Evolutionary conservation across 92 coral and sea anemone genomes (phyloP).

Genomic region (Metridium senile): DNA sequence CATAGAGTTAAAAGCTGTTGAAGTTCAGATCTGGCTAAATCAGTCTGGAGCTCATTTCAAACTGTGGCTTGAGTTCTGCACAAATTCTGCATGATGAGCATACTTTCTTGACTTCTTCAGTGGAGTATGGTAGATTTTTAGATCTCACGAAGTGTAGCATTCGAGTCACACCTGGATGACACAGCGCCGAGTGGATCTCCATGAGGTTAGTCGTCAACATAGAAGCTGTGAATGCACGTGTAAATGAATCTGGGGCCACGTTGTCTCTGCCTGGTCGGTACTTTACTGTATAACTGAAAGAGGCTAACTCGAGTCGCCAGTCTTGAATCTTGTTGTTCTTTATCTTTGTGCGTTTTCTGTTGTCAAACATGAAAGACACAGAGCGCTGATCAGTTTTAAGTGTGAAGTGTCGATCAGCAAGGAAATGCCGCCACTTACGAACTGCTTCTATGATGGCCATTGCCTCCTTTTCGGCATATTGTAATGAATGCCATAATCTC

Average conservation of each 20-base stretch:
- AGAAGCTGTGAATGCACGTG: neutral
- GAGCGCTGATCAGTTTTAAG: slow-evolving; percentile 51
- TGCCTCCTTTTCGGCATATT: slow-evolving; percentile 46
- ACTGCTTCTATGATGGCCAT: slow-evolving; percentile 42
- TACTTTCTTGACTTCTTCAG: neutral
- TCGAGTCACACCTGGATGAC: neutral
- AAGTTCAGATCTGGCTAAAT: too few species aligned
- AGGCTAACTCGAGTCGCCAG: neutral
- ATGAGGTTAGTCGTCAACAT: neutral
- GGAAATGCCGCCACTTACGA: slow-evolving; percentile 48
- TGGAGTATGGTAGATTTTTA: neutral
- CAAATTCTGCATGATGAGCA: neutral
- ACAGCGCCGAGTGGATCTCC: neutral
- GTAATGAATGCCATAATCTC: too few species aligned
- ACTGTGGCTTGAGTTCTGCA: too few species aligned
- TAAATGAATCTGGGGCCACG: neutral
- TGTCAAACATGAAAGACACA: slow-evolving; percentile 1
- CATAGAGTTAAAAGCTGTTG: too few species aligned
- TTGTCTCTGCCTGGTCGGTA: neutral
- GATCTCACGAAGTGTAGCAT: neutral
- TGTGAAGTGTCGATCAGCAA: slow-evolving; percentile 47
- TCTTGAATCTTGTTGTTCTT: neutral
- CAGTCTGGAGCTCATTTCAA: too few species aligned
- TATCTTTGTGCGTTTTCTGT: neutral
- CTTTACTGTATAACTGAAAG: neutral